phyloP scores from a whole-genome alignment of 2,797 vertebrate species.

The Clarias fuscus region DNA sequence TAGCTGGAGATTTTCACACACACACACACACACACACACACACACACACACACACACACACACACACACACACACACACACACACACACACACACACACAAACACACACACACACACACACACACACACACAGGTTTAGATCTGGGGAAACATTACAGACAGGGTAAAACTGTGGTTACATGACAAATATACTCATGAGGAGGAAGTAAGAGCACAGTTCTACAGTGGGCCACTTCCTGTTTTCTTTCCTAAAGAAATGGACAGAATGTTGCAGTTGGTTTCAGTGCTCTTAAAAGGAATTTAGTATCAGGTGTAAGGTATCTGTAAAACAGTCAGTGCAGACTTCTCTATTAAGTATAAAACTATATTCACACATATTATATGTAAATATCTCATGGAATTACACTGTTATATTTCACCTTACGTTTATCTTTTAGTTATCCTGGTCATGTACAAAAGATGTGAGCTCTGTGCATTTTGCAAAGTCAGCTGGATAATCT shows the following conservation, averaged over 20 bases:
- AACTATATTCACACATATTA: not conserved
- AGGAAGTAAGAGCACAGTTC: conserved; percentile 10
- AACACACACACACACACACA: not conserved
- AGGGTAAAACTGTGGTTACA: not conserved
- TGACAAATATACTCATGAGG: not conserved
- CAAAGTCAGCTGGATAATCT: not conserved
- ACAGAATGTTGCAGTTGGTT: conserved; percentile 16
- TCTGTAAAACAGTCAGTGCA: not conserved
- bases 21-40: no score
- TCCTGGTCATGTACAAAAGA: not conserved
- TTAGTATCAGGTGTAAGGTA: not conserved
- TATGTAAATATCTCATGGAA: not conserved
- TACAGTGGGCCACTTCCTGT: not conserved
- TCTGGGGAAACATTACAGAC: no score
- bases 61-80: no score
- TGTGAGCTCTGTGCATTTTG: not conserved
- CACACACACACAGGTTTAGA: not conserved
- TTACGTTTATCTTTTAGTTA: not conserved
- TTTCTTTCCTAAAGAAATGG: not conserved
- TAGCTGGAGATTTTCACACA: not conserved
- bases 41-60: no score
- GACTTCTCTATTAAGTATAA: not conserved
- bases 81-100: not conserved
- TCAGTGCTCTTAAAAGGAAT: not conserved
- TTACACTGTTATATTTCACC: not conserved